Percentiles rank a stretch among this genome's conserved stretches.
Conservation (phyloP, 2,888 invertebrate species). For the Diplolepis rosae region DNA sequence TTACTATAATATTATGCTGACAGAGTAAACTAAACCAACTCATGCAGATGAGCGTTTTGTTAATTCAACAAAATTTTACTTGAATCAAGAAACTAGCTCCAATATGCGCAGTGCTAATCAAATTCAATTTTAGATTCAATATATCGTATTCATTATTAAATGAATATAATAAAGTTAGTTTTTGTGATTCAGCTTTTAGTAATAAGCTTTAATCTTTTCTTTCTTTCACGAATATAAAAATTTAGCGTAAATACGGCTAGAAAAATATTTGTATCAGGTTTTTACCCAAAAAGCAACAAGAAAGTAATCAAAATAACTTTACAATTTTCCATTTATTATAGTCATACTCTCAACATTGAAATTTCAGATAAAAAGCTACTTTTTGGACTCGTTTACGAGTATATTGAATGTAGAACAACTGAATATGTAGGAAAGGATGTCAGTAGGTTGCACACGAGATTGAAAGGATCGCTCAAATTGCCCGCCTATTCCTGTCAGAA, state of each 20-base stretch:
- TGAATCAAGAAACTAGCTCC: background rate
- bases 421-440: slow-evolving; percentile 60
- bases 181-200: too few relatives aligned
- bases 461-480: slow-evolving; percentile 47
- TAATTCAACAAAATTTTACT: background rate
- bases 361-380: background rate
- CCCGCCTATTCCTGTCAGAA: slow-evolving; percentile 51
- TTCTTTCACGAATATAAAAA: background rate
- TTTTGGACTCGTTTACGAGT: background rate
- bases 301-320: background rate
- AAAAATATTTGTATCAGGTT: background rate
- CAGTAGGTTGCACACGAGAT: slow-evolving; percentile 61
- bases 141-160: too few relatives aligned
- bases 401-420: slow-evolving; percentile 42
- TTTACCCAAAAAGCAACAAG: background rate
- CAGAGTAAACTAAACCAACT: too few relatives aligned
- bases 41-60: too few relatives aligned
- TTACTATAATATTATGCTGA: too few relatives aligned
- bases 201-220: too few relatives aligned
- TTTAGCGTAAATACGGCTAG: background rate
- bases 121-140: too few relatives aligned
- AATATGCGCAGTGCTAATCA: background rate
- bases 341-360: background rate
- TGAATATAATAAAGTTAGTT: too few relatives aligned
- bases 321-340: background rate